Conservation (phyloP, 2,888 invertebrate genomes). For the Griposia aprilina region DNA sequence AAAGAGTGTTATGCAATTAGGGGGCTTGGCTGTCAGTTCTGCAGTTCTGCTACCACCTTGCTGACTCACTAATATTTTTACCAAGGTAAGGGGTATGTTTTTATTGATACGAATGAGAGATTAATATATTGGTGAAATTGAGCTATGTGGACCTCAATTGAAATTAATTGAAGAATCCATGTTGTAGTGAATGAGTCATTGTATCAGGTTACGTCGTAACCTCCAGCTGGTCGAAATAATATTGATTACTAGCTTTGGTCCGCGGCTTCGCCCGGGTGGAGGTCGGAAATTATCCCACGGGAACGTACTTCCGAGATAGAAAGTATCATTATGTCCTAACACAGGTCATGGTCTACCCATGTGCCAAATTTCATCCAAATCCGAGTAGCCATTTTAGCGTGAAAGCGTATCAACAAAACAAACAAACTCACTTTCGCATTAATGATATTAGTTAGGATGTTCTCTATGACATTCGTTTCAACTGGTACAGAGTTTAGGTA, state of each 20-base stretch:
- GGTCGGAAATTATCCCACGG: no score
- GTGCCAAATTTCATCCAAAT: no score
- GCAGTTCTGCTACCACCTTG: no score
- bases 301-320: no score
- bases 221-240: slow-evolving; percentile 4
- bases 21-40: no score
- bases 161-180: slow-evolving; percentile 40
- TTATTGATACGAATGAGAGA: not conserved
- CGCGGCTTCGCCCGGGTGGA: no score
- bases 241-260: not conserved
- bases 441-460: not conserved
- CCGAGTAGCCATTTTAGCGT: no score
- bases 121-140: slow-evolving; percentile 7
- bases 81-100: not conserved
- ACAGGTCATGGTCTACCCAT: no score
- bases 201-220: slow-evolving; percentile 38
- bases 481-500: not conserved
- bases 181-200: slow-evolving; percentile 24
- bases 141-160: slow-evolving; percentile 28
- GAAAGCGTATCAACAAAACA: no score
- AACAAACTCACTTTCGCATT: no score
- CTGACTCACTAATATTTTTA: not conserved
- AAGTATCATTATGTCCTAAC: no score
- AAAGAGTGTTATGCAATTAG: no score
- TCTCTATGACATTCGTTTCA: not conserved